phyloP scores from a whole-genome alignment of 2,888 invertebrate species.

The Crossocerus cetratus region DNA sequence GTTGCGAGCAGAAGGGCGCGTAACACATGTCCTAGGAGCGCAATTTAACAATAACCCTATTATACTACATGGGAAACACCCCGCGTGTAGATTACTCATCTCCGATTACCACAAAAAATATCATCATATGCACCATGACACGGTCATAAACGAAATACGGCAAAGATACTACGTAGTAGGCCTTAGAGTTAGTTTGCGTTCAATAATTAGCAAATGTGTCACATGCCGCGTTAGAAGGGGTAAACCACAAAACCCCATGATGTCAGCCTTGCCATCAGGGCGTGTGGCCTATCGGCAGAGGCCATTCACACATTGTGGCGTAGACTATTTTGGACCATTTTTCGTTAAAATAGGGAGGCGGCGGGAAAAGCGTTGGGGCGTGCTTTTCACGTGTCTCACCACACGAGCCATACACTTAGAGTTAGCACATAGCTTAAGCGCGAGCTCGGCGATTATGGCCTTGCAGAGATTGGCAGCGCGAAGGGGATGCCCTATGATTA shows the following conservation, averaged over 20 bases:
- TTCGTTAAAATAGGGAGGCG: slow-evolving; percentile 28
- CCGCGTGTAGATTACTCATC: not conserved
- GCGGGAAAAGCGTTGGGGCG: slow-evolving; percentile 6
- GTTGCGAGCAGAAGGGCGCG: not conserved
- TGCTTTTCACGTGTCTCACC: slow-evolving; percentile 34
- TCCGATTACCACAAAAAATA: slow-evolving; percentile 21
- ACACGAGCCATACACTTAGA: slow-evolving; percentile 44
- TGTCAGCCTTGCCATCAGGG: slow-evolving; percentile 31
- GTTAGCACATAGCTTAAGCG: not conserved
- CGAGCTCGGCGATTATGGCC: not conserved
- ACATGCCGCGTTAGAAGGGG: slow-evolving; percentile 21
- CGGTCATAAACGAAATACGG: slow-evolving; percentile 41
- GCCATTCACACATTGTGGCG: slow-evolving; percentile 34
- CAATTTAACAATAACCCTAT: slow-evolving; percentile 8
- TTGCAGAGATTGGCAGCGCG: slow-evolving; percentile 13
- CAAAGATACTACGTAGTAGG: slow-evolving; percentile 35
- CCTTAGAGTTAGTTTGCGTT: slow-evolving; percentile 9
- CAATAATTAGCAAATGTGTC: slow-evolving; percentile 12
- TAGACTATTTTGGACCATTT: slow-evolving; percentile 41
- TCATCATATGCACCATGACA: slow-evolving; percentile 35
- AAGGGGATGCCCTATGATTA: slow-evolving; percentile 30
- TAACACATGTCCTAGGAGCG: not conserved
- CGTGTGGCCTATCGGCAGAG: slow-evolving; percentile 23
- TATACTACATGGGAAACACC: slow-evolving; percentile 37
- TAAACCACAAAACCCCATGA: slow-evolving; percentile 23